Evolutionary conservation across 2,113 vertebrate species (phyloP).

Genomic region (Chionomys nivalis): DNA sequence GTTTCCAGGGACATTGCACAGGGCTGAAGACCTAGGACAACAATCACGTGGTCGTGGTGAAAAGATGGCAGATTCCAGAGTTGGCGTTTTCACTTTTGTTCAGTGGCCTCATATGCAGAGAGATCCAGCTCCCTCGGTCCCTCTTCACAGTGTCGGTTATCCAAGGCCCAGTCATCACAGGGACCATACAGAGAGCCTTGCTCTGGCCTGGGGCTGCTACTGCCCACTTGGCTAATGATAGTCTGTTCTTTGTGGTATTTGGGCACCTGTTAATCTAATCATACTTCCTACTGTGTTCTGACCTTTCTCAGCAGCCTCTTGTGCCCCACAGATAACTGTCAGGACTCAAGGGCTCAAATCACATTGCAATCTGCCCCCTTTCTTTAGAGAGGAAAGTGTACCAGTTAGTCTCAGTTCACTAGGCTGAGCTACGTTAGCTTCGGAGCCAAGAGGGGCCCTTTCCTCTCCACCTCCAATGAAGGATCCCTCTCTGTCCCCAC

Average conservation of each 20-base stretch:
- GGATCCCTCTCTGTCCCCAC: not conserved
- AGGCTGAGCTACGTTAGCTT: not conserved
- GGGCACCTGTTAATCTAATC: not conserved
- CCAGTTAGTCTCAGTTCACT: not conserved
- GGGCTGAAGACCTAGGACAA: not conserved
- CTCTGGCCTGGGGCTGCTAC: not conserved
- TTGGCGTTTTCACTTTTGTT: not conserved
- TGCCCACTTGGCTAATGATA: not conserved
- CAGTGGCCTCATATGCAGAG: fast-evolving
- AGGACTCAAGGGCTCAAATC: not conserved
- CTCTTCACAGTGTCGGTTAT: too few species aligned
- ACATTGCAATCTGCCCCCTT: not conserved
- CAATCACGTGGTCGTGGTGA: not conserved
- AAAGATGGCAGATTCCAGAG: not conserved
- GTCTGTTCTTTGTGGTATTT: not conserved
- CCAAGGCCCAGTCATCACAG: not conserved
- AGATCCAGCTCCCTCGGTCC: too few species aligned
- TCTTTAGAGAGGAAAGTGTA: constrained; percentile 18
- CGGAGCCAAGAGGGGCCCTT: not conserved
- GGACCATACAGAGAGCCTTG: not conserved
- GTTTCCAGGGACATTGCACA: not conserved
- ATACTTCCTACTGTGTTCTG: not conserved
- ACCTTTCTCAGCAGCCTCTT: not conserved
- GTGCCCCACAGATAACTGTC: not conserved
- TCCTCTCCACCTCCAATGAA: not conserved